Percentiles rank a stretch among this genome's conserved stretches.
phyloP scores from a whole-genome alignment of 1,140 invertebrate species.

The Ridgeia piscesae region DNA sequence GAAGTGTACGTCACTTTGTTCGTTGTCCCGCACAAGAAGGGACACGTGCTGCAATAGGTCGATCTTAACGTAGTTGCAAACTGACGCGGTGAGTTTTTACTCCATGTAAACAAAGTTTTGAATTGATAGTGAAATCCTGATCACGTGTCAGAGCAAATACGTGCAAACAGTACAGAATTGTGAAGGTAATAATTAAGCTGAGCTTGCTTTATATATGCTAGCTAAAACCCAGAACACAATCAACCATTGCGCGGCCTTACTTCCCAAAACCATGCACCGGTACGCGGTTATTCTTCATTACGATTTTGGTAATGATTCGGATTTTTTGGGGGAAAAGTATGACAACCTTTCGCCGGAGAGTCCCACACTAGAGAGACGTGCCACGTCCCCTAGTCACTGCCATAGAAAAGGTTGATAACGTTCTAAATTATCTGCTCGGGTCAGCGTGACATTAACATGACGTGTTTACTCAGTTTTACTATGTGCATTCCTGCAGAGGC shows the following conservation, averaged over 20 bases:
- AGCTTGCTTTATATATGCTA: not conserved
- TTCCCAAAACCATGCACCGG: not conserved
- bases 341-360: not conserved
- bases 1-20: not conserved
- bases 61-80: not conserved
- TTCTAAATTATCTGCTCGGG: not conserved
- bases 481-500: not conserved
- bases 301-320: too few relatives aligned
- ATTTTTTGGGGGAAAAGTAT: not conserved
- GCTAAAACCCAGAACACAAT: not conserved
- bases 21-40: not conserved
- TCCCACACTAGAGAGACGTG: not conserved
- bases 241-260: not conserved
- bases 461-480: not conserved
- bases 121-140: not conserved
- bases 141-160: not conserved
- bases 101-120: not conserved
- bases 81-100: not conserved
- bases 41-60: not conserved
- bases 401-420: not conserved
- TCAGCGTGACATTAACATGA: not conserved
- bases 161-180: not conserved
- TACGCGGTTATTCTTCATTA: not conserved
- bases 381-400: not conserved
- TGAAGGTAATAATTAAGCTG: not conserved